A percentile compares a stretch with the other conserved stretches of the same genome.
These are phyloP conservation scores for Nephrotoma appendiculata DNA, from an alignment of 2,888 invertebrate species.

Conservation along the genomic window DNA sequence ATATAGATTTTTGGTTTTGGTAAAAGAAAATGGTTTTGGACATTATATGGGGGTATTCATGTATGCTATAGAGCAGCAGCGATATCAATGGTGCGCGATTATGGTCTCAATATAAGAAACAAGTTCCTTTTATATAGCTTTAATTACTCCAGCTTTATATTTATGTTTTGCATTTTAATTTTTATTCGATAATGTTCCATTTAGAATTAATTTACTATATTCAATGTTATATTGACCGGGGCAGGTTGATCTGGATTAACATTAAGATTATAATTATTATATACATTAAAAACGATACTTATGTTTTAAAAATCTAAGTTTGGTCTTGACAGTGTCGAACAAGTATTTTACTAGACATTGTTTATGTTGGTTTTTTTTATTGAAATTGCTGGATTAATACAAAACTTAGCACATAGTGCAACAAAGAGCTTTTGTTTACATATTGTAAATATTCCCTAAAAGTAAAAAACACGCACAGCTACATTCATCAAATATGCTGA, in stretches of 20 bases:
- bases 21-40: neutral
- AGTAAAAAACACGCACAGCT: too few relatives aligned
- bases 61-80: neutral
- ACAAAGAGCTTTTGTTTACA: too few relatives aligned
- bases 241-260: neutral
- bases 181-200: neutral
- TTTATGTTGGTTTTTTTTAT: too few relatives aligned
- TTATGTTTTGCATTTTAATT: neutral
- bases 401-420: too few relatives aligned
- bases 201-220: too few relatives aligned
- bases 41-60: neutral
- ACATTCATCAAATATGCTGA: too few relatives aligned
- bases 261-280: neutral
- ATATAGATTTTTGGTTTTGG: neutral
- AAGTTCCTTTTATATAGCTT: neutral
- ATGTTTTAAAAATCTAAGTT: neutral
- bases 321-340: neutral
- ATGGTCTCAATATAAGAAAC: neutral
- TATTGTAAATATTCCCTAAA: too few relatives aligned
- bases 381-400: too few relatives aligned
- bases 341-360: neutral
- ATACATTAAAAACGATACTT: neutral
- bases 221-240: neutral
- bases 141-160: neutral
- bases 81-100: neutral